phyloP scores from a whole-genome alignment of 2,113 vertebrate species.

The Bos javanicus region DNA sequence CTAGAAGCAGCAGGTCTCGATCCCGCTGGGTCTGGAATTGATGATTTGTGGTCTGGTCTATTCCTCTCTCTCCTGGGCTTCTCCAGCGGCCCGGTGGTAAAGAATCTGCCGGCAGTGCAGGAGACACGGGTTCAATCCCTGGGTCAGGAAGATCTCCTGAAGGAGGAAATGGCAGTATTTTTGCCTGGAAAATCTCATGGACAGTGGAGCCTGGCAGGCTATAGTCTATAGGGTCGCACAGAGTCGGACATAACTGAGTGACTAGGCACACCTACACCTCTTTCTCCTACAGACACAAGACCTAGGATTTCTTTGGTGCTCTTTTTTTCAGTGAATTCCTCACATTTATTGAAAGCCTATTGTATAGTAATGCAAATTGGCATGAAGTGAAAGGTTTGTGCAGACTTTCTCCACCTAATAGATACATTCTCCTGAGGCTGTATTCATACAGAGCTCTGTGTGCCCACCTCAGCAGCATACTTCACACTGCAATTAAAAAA shows the following conservation, averaged over 20 bases:
- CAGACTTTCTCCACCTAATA: not conserved
- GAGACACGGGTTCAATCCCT: not conserved
- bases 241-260: not conserved
- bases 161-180: not conserved
- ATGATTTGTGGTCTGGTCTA: not conserved
- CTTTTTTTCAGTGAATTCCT: not conserved
- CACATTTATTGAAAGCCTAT: not conserved
- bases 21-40: not conserved
- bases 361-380: not conserved
- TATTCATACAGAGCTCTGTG: not conserved
- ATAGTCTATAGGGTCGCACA: not conserved
- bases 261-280: not conserved
- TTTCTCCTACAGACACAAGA: not conserved
- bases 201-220: not conserved
- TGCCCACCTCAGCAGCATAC: not conserved
- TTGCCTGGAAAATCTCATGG: not conserved
- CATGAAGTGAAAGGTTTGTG: not conserved
- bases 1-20: not conserved
- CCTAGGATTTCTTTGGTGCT: not conserved
- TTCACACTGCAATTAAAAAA: not conserved
- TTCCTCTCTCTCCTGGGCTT: not conserved
- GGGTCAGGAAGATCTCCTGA: not conserved
- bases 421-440: not conserved
- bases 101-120: not conserved
- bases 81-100: not conserved